A percentile compares a stretch with the other conserved stretches of the same genome.
phyloP scores from a whole-genome alignment of 2,888 invertebrate genomes.

The Ophion obscuratus region DNA sequence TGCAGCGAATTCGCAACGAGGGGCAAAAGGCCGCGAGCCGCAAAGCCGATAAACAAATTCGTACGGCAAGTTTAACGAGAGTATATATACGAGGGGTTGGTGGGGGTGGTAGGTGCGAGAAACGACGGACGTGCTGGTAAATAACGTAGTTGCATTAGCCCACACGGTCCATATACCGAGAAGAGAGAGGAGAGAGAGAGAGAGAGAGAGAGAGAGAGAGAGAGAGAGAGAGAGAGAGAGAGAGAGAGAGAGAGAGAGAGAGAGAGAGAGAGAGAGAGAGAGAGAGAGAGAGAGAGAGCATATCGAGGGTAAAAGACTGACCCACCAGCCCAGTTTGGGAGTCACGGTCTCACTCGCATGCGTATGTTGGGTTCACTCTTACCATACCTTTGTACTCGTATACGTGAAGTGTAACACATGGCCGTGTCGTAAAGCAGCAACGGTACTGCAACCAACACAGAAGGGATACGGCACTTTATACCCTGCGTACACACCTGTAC shows the following conservation, averaged over 20 bases:
- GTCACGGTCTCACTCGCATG: constrained; percentile 27
- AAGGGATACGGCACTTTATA: neutral
- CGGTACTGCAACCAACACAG: neutral
- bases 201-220: neutral
- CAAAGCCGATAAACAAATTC: constrained; percentile 54
- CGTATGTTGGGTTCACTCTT: constrained; percentile 14
- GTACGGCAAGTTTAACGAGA: constrained; percentile 42
- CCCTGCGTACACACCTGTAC: neutral
- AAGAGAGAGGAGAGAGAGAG: neutral
- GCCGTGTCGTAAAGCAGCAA: constrained; percentile 14
- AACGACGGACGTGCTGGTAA: constrained; percentile 47
- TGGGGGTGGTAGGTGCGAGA: neutral
- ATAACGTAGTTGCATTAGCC: constrained; percentile 52
- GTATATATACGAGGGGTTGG: neutral
- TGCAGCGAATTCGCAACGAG: constrained; percentile 20
- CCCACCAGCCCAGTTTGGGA: constrained; percentile 45
- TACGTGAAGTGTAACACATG: constrained; percentile 17
- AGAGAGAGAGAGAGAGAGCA: neutral
- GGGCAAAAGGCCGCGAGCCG: constrained; percentile 29
- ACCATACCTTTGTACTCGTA: neutral
- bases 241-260: neutral
- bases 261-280: neutral
- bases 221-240: neutral
- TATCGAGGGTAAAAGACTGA: constrained; percentile 30
- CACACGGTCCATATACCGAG: constrained; percentile 1